Evolutionary conservation across 2,797 vertebrate genomes (phyloP).

Genomic region (Lateolabrax maculatus): DNA sequence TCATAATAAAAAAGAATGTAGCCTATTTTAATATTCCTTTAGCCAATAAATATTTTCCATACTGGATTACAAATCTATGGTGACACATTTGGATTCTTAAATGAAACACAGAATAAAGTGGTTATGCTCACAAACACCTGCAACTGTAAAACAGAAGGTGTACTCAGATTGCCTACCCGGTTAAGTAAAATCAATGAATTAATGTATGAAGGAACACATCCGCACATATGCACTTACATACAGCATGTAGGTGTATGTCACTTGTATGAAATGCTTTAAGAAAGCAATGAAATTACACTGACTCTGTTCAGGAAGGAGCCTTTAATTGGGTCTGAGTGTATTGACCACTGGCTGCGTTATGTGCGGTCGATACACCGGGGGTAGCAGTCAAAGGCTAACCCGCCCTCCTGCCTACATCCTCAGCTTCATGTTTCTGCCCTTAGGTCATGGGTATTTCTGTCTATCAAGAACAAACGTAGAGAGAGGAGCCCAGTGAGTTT

Average conservation of each 20-base stretch:
- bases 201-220: not conserved
- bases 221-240: slow-evolving; percentile 1
- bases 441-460: slow-evolving; percentile 44
- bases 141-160: not conserved
- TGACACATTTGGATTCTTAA: not conserved
- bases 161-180: not conserved
- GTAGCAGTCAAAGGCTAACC: slow-evolving; percentile 59
- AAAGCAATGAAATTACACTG: slow-evolving; percentile 61
- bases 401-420: slow-evolving; percentile 35
- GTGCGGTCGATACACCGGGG: slow-evolving; percentile 61
- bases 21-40: slow-evolving; percentile 8
- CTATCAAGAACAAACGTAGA: slow-evolving; percentile 34
- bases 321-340: slow-evolving; percentile 82
- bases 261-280: slow-evolving; percentile 63
- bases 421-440: slow-evolving; percentile 57
- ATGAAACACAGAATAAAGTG: not conserved
- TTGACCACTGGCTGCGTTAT: slow-evolving; percentile 69
- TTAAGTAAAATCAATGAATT: not conserved
- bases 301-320: slow-evolving; percentile 55
- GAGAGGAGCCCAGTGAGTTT: not conserved
- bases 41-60: not conserved
- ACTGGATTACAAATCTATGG: not conserved
- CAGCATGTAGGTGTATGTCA: slow-evolving; percentile 23
- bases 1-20: not conserved
- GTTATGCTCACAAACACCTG: not conserved